Evolutionary conservation across 2,113 vertebrate species (phyloP).

Genomic region (Daubentonia madagascariensis): DNA sequence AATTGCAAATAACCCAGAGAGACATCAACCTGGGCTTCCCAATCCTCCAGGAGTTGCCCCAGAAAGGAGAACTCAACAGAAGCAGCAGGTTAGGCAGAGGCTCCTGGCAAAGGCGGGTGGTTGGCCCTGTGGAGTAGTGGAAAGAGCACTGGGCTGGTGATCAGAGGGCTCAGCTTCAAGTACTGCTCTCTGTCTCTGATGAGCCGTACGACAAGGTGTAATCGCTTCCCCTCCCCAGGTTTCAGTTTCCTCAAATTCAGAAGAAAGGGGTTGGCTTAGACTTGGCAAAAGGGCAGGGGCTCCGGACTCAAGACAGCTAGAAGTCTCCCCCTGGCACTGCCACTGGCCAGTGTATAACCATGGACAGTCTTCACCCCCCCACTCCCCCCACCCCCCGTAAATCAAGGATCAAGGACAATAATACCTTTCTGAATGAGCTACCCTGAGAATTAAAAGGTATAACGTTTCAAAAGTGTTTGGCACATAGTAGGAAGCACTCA

Average conservation of each 20-base stretch:
- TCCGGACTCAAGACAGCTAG: neutral
- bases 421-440: neutral
- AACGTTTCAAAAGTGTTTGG: conserved; percentile 25
- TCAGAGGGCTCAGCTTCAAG: neutral
- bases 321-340: neutral
- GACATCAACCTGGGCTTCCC: neutral
- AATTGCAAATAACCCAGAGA: conserved; percentile 20
- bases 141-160: neutral
- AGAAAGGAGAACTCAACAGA: neutral
- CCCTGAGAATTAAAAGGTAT: neutral
- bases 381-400: neutral
- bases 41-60: neutral
- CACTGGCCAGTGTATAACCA: neutral
- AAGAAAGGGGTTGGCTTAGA: conserved; percentile 8
- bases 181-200: neutral
- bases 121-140: neutral
- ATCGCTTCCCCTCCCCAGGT: neutral
- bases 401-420: neutral
- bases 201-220: neutral
- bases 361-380: neutral
- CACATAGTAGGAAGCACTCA: neutral
- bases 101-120: neutral
- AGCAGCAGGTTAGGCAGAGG: neutral
- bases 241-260: conserved; percentile 30
- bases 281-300: neutral